Conservation (phyloP, 1,140 invertebrate genomes). For the Phocides pigmalion region DNA sequence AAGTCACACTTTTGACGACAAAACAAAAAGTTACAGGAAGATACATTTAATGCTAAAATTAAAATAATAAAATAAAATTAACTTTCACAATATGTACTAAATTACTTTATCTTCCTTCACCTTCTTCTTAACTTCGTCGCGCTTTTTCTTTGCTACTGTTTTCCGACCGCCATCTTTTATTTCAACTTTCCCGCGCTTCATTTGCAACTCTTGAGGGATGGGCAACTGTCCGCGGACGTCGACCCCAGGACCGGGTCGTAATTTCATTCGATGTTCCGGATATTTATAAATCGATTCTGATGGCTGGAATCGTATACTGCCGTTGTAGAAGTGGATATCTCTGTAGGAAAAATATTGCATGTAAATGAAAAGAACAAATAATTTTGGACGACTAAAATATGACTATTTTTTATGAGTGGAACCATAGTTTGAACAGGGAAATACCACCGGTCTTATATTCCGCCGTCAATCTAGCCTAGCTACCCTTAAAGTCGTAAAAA, state of each 20-base stretch:
- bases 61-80: background rate
- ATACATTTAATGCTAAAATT: background rate
- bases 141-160: slow-evolving; percentile 7
- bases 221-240: slow-evolving; percentile 60
- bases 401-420: no score
- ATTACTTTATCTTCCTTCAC: no score
- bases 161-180: slow-evolving; percentile 19
- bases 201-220: slow-evolving; percentile 59
- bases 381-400: no score
- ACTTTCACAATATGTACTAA: background rate
- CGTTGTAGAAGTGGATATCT: slow-evolving; percentile 62
- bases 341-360: slow-evolving; percentile 43
- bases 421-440: no score
- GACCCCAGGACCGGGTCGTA: slow-evolving; percentile 58
- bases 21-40: no score
- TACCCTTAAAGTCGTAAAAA: no score
- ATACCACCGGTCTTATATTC: no score
- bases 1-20: no score
- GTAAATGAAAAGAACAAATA: no score
- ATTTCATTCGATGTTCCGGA: slow-evolving; percentile 47
- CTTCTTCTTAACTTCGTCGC: slow-evolving; percentile 14
- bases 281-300: slow-evolving; percentile 48
- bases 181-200: slow-evolving; percentile 51
- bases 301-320: slow-evolving; percentile 45
- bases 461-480: no score